Conservation (phyloP, 2,797 vertebrate species). For the Sebastes jordani region DNA sequence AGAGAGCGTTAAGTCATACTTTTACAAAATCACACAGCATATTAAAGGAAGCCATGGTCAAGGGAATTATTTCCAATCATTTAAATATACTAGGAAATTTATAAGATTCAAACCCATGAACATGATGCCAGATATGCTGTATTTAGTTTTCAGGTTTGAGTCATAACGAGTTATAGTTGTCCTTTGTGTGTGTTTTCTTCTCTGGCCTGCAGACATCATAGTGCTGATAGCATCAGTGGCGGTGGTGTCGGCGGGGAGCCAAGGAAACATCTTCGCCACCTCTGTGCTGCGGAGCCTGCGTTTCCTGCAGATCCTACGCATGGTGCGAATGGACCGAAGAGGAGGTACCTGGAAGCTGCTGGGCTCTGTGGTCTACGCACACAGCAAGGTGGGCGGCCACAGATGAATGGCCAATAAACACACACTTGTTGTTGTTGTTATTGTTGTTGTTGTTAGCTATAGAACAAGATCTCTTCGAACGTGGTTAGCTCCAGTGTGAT, state of each 20-base stretch:
- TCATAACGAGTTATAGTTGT: not conserved
- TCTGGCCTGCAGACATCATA: constrained; percentile 89
- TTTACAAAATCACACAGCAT: not conserved
- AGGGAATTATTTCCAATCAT: not conserved
- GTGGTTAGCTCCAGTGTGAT: not conserved
- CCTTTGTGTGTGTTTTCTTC: not conserved
- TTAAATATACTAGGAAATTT: not conserved
- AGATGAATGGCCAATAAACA: not conserved
- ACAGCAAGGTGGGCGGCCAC: constrained; percentile 90
- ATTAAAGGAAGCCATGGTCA: not conserved
- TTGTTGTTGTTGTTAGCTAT: not conserved
- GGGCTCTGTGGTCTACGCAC: constrained; percentile 97
- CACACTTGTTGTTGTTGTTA: not conserved
- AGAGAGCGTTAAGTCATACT: not conserved
- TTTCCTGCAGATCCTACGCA: constrained; percentile 97
- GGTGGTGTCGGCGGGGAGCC: constrained; percentile 97
- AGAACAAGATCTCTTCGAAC: not conserved
- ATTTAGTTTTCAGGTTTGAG: not conserved
- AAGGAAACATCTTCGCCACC: constrained; percentile 98
- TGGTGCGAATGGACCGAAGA: constrained; percentile 98
- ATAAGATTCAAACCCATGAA: not conserved
- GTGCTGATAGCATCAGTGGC: constrained; percentile 97
- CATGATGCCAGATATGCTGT: not conserved
- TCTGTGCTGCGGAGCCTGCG: constrained; percentile 96
- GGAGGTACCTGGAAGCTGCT: constrained; percentile 98